phyloP scores from a whole-genome alignment of 1,140 invertebrate genomes.

The Listronotus oregonensis region DNA sequence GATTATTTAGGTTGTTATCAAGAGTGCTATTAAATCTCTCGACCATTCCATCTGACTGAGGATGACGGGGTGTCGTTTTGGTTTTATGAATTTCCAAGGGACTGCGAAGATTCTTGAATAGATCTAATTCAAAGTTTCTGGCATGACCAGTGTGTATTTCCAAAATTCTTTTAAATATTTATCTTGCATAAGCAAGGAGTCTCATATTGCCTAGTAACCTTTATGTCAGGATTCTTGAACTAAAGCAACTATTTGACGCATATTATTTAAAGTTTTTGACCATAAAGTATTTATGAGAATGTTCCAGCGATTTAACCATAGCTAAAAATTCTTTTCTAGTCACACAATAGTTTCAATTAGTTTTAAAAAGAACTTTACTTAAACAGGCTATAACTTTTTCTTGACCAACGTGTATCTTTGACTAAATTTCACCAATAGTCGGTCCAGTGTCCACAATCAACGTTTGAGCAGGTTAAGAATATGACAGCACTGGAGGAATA shows the following conservation, averaged over 20 bases:
- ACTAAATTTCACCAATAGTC: constrained; percentile 39
- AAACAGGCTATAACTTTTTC: constrained; percentile 46
- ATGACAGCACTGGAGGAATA: constrained; percentile 9
- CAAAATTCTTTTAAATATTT: too few species aligned
- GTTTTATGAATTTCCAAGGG: too few species aligned
- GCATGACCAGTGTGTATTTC: too few species aligned
- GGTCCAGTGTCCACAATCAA: constrained; percentile 45
- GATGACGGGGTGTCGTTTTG: too few species aligned
- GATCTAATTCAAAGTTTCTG: too few species aligned
- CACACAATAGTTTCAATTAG: constrained; percentile 48
- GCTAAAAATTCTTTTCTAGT: constrained; percentile 42
- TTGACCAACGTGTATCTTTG: constrained; percentile 36
- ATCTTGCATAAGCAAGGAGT: too few species aligned
- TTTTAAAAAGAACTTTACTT: constrained; percentile 50
- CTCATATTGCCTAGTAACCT: too few species aligned
- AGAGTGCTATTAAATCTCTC: too few species aligned
- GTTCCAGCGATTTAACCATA: constrained; percentile 38
- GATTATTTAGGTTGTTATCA: too few species aligned
- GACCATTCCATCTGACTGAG: too few species aligned
- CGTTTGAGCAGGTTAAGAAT: neutral
- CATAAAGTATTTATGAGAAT: constrained; percentile 42
- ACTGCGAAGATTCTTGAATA: too few species aligned
- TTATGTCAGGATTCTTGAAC: too few species aligned
- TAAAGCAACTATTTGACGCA: constrained; percentile 11
- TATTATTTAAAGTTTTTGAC: constrained; percentile 2